Base-by-base conservation (phyloP, 2,888 invertebrate genomes). In the Orchesellides sinensis region DNA sequence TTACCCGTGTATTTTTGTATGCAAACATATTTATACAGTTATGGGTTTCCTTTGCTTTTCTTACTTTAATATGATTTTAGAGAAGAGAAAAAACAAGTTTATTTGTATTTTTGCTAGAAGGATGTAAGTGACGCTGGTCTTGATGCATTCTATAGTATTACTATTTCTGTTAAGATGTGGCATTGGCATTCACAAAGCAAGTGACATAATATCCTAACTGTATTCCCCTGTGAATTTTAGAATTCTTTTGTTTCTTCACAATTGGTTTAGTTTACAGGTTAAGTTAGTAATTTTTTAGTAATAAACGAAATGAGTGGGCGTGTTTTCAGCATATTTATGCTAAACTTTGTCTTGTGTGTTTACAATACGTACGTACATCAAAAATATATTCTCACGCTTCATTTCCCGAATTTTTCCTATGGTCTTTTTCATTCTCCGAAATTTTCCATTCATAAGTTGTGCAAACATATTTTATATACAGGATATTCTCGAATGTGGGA, bases 21-120 rank as follows among this genome's bases (percentile, higher is more conserved):
- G 17, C 19, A 61, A 27, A 54, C 25, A 49, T 25, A 21, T 45
- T 35, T 25, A 14, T 35, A 54, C 23, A 65, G 32, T 74, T 75
- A 56, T 66, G 14, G 29, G 56, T 56, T 75, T 65, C 54, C 6
- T 54, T 54, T 45, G 35, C 66, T 63, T 73, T 63, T 75, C 21
- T 32, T 27, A 27, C 47, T 25, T 52, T 49, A 21, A 45, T 19
- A 54, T 74, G 49, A 54, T 47, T 61, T 54, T 5, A 45, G 6
- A n/a, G 4, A 56, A 3, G 21, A 40, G 10, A 40, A 40, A 10
- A n/a, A 40, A 40, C 14, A 63, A 63, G 40, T 63, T 63, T 63
- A 12, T 56, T 70, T 40, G 40, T 2, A 40, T n/a, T 40, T 40
- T 40, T 25, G 27, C n/a, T n/a, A n/a, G n/a, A n/a, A n/a, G n/a